phyloP scores from a whole-genome alignment of 2,113 vertebrate species.

The Geothlypis trichas region DNA sequence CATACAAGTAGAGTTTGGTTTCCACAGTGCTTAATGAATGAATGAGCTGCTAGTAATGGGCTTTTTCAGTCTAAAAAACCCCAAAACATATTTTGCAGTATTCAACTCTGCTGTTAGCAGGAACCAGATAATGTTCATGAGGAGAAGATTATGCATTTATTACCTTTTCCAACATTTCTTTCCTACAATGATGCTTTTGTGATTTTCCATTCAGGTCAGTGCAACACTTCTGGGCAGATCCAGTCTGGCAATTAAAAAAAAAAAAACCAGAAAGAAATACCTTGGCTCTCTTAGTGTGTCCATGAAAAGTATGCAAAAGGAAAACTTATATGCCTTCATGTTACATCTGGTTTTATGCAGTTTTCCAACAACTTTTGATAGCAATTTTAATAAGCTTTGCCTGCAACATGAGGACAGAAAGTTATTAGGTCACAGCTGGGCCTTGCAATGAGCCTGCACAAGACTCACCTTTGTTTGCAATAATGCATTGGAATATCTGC shows the following conservation, averaged over 20 bases:
- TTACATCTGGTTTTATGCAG: background rate
- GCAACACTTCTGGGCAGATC: background rate
- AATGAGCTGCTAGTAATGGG: background rate
- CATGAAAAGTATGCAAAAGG: background rate
- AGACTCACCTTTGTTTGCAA: background rate
- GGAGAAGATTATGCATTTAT: background rate
- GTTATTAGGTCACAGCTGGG: background rate
- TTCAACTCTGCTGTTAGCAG: background rate
- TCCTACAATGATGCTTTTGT: background rate
- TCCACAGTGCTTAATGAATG: background rate
- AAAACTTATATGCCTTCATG: fast-evolving
- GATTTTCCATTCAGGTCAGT: background rate
- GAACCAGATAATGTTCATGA: background rate
- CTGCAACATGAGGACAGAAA: background rate
- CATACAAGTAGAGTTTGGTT: background rate
- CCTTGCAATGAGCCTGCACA: background rate
- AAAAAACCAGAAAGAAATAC: background rate
- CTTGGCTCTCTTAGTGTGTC: background rate
- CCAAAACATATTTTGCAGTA: background rate
- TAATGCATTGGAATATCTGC: too few species aligned
- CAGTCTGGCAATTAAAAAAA: background rate
- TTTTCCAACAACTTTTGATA: background rate
- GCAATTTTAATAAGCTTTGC: background rate
- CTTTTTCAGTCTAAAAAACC: background rate
- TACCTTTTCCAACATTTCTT: background rate